A percentile compares a stretch with the other conserved stretches of the same genome.
These are phyloP conservation scores for Plebejus argus DNA, from an alignment of 2,888 invertebrate genomes.

Conservation along the genomic window DNA sequence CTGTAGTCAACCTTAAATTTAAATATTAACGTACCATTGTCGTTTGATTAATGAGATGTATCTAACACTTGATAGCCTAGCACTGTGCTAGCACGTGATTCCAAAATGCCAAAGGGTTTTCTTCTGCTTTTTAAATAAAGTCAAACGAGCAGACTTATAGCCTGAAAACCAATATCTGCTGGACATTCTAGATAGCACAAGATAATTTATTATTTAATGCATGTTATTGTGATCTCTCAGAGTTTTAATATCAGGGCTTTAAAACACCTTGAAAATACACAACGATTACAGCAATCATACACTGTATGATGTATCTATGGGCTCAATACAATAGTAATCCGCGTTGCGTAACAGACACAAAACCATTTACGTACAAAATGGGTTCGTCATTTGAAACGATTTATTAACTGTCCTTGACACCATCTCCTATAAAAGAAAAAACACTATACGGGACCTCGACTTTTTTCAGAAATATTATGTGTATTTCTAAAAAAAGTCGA, in stretches of 20 bases:
- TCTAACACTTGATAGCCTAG: too few relatives aligned
- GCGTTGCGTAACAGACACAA: constrained; percentile 62
- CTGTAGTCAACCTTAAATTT: too few relatives aligned
- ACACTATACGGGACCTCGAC: neutral
- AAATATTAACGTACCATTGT: too few relatives aligned
- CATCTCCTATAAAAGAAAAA: neutral
- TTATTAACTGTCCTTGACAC: constrained; percentile 11
- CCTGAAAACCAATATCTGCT: too few relatives aligned
- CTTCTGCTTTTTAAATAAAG: too few relatives aligned
- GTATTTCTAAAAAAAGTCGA: too few relatives aligned
- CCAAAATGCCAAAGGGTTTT: too few relatives aligned
- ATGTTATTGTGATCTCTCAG: neutral
- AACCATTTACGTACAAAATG: constrained; percentile 47
- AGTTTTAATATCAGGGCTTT: neutral
- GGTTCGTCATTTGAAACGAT: constrained; percentile 3
- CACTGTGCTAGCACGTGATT: too few relatives aligned
- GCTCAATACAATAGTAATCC: constrained; percentile 65
- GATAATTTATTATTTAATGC: too few relatives aligned
- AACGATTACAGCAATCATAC: constrained; percentile 31
- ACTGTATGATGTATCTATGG: constrained; percentile 42
- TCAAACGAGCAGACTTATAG: too few relatives aligned
- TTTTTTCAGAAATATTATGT: neutral
- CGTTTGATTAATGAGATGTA: too few relatives aligned
- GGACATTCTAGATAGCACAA: too few relatives aligned
- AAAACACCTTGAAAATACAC: constrained; percentile 29